Evolutionary conservation across 2,113 vertebrate species (phyloP).

Genomic region (Eleginops maclovinus): DNA sequence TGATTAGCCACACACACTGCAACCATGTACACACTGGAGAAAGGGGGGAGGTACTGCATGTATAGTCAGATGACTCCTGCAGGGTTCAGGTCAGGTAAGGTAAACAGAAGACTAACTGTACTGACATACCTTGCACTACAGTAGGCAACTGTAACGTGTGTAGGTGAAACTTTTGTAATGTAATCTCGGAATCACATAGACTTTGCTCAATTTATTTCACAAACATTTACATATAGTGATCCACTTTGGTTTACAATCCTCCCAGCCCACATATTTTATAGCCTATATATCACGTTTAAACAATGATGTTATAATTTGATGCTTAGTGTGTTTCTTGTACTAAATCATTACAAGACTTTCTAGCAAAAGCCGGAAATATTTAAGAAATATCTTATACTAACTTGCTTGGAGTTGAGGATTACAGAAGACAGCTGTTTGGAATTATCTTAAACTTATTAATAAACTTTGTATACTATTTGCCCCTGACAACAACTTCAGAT

Average conservation of each 20-base stretch:
- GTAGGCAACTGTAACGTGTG: not conserved
- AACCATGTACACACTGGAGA: conserved; percentile 57
- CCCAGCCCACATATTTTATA: not conserved
- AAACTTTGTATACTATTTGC: not conserved
- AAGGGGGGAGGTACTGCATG: conserved; percentile 61
- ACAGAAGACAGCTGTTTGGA: not conserved
- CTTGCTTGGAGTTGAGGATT: not conserved
- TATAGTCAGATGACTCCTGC: conserved; percentile 74
- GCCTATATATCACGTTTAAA: not conserved
- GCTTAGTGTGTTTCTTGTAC: no score
- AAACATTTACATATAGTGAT: not conserved
- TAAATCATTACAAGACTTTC: not conserved
- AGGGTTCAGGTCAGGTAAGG: conserved; percentile 80
- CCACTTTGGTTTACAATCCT: not conserved
- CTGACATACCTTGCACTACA: not conserved
- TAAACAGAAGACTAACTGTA: conserved; percentile 54
- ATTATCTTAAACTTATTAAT: not conserved
- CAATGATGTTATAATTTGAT: no score
- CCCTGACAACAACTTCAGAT: not conserved
- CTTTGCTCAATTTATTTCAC: not conserved
- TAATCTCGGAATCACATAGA: not conserved
- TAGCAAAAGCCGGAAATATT: no score
- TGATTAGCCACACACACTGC: conserved; percentile 59
- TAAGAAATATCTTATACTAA: no score
- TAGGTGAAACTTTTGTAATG: not conserved